phyloP scores from a whole-genome alignment of 2,888 invertebrate species.

The Eilema griseolum region DNA sequence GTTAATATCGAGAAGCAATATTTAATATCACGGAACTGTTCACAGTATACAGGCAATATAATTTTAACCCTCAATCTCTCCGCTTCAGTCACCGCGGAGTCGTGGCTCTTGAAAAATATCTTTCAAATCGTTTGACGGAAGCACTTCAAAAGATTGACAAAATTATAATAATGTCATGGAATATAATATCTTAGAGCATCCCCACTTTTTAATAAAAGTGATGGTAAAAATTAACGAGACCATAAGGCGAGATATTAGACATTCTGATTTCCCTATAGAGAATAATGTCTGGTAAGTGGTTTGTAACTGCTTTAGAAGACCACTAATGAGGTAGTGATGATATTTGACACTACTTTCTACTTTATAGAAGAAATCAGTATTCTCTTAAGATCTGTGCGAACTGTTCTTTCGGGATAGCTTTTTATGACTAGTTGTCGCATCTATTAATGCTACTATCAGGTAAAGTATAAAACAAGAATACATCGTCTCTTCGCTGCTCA shows the following conservation, averaged over 20 bases:
- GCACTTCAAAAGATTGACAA: constrained; percentile 17
- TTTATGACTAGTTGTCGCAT: too few species aligned
- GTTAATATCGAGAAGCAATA: not conserved
- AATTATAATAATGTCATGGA: constrained; percentile 13
- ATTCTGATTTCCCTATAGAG: constrained; percentile 1
- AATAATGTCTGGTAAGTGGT: constrained; percentile 4
- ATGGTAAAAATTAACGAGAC: constrained; percentile 12
- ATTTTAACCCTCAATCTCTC: constrained; percentile 1
- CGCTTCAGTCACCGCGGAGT: not conserved
- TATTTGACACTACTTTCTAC: not conserved
- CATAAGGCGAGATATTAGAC: constrained; percentile 2
- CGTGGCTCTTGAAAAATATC: constrained; percentile 3
- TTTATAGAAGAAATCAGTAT: not conserved
- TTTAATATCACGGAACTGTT: constrained; percentile 3
- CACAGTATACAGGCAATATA: not conserved
- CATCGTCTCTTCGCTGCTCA: too few species aligned
- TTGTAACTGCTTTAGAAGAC: not conserved
- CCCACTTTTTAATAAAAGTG: constrained; percentile 6
- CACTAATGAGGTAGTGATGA: not conserved
- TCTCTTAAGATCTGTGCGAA: not conserved
- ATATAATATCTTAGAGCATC: constrained; percentile 7
- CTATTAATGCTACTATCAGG: too few species aligned
- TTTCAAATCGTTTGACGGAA: constrained; percentile 6
- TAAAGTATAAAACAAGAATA: too few species aligned
- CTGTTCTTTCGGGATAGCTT: too few species aligned